A percentile compares a stretch with the other conserved stretches of the same genome.
phyloP scores from a whole-genome alignment of 2,888 invertebrate genomes.

The Ectobius pallidus region DNA sequence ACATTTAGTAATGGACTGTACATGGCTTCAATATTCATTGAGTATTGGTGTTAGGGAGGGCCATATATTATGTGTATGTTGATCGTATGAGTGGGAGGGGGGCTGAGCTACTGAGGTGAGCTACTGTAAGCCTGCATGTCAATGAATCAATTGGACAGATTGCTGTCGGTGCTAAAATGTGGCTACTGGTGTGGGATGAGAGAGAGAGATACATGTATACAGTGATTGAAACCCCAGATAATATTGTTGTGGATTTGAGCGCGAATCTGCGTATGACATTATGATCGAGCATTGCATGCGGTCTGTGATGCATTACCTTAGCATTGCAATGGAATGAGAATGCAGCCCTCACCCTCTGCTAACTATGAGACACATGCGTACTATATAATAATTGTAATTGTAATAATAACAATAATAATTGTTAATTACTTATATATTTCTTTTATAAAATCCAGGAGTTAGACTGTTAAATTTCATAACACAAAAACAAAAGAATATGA shows the following conservation, averaged over 20 bases:
- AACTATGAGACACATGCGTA: background rate
- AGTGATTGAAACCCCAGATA: constrained; percentile 40
- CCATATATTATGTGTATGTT: constrained; percentile 29
- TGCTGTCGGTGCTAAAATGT: constrained; percentile 40
- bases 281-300: constrained; percentile 30
- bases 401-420: too few species aligned
- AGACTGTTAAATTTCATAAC: too few species aligned
- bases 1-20: constrained; percentile 12
- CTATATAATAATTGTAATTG: constrained; percentile 7
- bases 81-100: constrained; percentile 12
- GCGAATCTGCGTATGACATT: constrained; percentile 38
- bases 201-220: constrained; percentile 22
- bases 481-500: too few species aligned
- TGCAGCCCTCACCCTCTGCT: background rate
- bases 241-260: constrained; percentile 39
- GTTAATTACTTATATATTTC: too few species aligned
- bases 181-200: constrained; percentile 25
- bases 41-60: constrained; percentile 24
- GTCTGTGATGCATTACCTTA: constrained; percentile 31
- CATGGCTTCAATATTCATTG: constrained; percentile 28
- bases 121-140: constrained; percentile 31
- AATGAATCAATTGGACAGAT: constrained; percentile 41
- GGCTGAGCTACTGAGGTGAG: constrained; percentile 13
- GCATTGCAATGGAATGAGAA: constrained; percentile 17
- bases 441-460: too few species aligned